Evolutionary conservation across 2,797 vertebrate genomes (phyloP).

Genomic region (Leucoraja ocellata): DNA sequence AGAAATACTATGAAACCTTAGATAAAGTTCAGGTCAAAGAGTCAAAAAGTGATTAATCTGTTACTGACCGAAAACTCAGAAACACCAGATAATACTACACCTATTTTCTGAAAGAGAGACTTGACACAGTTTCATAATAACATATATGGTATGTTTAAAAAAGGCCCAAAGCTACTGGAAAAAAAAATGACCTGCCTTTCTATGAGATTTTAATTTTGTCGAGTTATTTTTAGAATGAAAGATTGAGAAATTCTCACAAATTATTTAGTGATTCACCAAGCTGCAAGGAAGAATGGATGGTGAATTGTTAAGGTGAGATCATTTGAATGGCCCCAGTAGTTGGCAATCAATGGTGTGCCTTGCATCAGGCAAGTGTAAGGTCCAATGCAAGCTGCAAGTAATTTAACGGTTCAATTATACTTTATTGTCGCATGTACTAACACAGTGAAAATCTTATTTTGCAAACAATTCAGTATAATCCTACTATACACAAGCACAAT

Average conservation of each 20-base stretch:
- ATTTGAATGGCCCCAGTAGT: background rate
- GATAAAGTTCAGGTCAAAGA: background rate
- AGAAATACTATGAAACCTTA: background rate
- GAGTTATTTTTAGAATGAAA: background rate
- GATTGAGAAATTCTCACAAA: background rate
- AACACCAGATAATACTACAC: background rate
- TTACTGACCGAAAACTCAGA: background rate
- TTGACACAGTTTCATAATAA: background rate
- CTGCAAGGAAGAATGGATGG: background rate
- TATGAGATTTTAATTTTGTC: background rate
- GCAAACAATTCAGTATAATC: too few species aligned
- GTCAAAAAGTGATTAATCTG: background rate
- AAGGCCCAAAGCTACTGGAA: background rate
- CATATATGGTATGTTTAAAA: background rate
- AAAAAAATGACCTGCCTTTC: background rate
- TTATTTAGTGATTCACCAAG: background rate
- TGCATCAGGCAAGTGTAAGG: background rate
- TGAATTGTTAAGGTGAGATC: background rate
- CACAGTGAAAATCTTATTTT: too few species aligned
- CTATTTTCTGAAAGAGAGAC: background rate
- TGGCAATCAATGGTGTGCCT: background rate
- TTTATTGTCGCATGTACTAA: too few species aligned
- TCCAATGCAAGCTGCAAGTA: background rate
- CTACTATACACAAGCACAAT: too few species aligned
- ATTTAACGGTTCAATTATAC: background rate